These are phyloP conservation scores for Trichopria drosophilae DNA, from an alignment of 2,888 invertebrate species.

Conservation along the genomic window DNA sequence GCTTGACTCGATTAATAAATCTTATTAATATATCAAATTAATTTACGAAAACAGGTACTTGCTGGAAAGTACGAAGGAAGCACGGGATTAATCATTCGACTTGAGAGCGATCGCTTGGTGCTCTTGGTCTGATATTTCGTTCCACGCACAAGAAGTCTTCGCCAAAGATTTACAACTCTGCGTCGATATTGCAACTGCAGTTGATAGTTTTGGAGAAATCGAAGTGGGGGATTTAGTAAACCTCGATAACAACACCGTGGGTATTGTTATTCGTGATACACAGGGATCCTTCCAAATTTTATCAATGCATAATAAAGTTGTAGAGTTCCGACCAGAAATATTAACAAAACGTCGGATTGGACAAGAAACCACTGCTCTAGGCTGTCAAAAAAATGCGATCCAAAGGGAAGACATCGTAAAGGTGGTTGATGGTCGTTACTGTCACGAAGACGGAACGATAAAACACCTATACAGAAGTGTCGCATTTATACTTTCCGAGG, in stretches of 20 bases:
- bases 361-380: constrained; percentile 62
- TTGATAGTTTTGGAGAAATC: constrained; percentile 66
- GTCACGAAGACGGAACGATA: constrained; percentile 63
- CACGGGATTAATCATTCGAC: constrained; percentile 65
- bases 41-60: constrained; percentile 58
- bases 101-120: constrained; percentile 63
- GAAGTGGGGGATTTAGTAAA: constrained; percentile 67
- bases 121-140: constrained; percentile 66
- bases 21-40: no score
- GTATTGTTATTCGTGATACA: constrained; percentile 66
- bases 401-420: constrained; percentile 65
- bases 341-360: constrained; percentile 63
- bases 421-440: constrained; percentile 65
- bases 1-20: no score
- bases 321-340: constrained; percentile 62
- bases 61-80: constrained; percentile 66
- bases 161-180: constrained; percentile 65
- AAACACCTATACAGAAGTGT: constrained; percentile 65
- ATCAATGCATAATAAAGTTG: constrained; percentile 64
- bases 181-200: constrained; percentile 66
- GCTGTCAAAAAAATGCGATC: constrained; percentile 64
- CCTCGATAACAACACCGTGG: constrained; percentile 63
- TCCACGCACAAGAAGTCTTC: constrained; percentile 63
- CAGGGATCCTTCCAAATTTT: constrained; percentile 66
- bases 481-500: constrained; percentile 64